phyloP scores from a whole-genome alignment of 30 jellyfish, hydroid and myxozoan species.

The Aurelia sp. region DNA sequence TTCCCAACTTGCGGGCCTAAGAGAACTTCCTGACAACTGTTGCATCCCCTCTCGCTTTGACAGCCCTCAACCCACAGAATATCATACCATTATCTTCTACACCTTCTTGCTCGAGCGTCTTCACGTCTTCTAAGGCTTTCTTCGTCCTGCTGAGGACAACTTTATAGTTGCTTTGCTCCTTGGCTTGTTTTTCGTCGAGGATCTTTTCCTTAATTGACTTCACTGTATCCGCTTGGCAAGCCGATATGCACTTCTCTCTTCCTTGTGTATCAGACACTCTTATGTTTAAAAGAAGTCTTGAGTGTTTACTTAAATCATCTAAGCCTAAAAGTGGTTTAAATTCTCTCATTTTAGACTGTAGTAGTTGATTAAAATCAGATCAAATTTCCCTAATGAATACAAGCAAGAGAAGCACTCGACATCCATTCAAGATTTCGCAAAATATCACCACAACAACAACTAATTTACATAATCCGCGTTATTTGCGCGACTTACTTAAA shows the following conservation, averaged over 20 bases:
- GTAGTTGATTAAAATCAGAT: not conserved
- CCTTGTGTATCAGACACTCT: constrained; percentile 80
- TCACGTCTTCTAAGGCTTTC: constrained; percentile 81
- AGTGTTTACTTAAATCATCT: constrained; percentile 80
- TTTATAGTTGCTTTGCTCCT: constrained; percentile 73
- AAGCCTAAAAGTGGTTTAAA: constrained; percentile 88
- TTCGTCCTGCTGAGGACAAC: constrained; percentile 77
- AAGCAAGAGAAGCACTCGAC: too few relatives aligned
- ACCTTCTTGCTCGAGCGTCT: constrained; percentile 95
- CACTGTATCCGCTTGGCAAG: constrained; percentile 79
- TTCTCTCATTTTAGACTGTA: constrained; percentile 72
- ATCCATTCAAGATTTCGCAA: too few relatives aligned
- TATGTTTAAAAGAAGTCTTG: constrained; percentile 74
- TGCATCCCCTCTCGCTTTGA: too few relatives aligned
- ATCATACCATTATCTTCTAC: constrained; percentile 82
- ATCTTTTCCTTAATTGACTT: constrained; percentile 83
- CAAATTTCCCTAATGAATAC: too few relatives aligned
- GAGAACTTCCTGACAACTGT: too few relatives aligned
- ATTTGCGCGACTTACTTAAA: too few relatives aligned
- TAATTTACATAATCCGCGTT: too few relatives aligned
- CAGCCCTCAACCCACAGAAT: not conserved
- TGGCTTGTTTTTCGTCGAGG: constrained; percentile 85
- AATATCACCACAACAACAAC: too few relatives aligned
- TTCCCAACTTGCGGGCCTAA: too few relatives aligned
- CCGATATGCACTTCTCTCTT: constrained; percentile 73